These are phyloP conservation scores for Patagioenas fasciata DNA, from an alignment of 2,113 vertebrate genomes.

Conservation along the genomic window DNA sequence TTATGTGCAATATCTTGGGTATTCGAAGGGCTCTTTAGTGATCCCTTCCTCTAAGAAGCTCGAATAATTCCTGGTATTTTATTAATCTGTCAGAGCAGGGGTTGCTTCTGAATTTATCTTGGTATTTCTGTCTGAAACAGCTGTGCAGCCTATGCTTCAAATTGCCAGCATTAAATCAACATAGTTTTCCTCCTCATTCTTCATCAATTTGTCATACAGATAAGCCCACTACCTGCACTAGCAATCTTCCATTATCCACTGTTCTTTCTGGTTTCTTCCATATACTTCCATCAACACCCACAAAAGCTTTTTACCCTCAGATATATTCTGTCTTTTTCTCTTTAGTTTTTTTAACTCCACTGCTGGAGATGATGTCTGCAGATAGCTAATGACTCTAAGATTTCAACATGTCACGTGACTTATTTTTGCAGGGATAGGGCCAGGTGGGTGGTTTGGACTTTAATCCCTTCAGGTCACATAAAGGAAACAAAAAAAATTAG, in stretches of 20 bases:
- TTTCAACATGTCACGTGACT: conserved; percentile 9
- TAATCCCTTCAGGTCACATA: neutral
- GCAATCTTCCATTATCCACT: conserved; percentile 68
- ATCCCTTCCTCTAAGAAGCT: conserved; percentile 63
- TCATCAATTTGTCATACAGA: conserved; percentile 72
- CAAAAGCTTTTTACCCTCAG: conserved; percentile 54
- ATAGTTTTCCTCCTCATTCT: conserved; percentile 68
- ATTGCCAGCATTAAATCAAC: conserved; percentile 71
- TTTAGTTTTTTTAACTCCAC: conserved; percentile 35
- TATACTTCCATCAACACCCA: conserved; percentile 63
- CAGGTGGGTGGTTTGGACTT: conserved; percentile 1
- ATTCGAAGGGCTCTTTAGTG: conserved; percentile 59
- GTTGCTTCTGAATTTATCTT: conserved; percentile 73
- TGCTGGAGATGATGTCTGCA: conserved; percentile 6
- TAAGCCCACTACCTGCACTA: conserved; percentile 65
- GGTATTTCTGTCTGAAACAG: conserved; percentile 72
- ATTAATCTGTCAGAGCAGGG: conserved; percentile 70
- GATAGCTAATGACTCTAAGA: conserved; percentile 59
- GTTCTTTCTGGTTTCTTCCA: conserved; percentile 62
- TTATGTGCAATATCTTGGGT: conserved; percentile 53
- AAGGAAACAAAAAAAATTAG: neutral
- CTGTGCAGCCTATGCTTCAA: conserved; percentile 69
- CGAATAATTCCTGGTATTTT: conserved; percentile 69
- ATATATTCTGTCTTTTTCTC: conserved; percentile 38
- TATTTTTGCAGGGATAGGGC: conserved; percentile 7